phyloP scores from a whole-genome alignment of 2,113 vertebrate species.

The Oceanites oceanicus region DNA sequence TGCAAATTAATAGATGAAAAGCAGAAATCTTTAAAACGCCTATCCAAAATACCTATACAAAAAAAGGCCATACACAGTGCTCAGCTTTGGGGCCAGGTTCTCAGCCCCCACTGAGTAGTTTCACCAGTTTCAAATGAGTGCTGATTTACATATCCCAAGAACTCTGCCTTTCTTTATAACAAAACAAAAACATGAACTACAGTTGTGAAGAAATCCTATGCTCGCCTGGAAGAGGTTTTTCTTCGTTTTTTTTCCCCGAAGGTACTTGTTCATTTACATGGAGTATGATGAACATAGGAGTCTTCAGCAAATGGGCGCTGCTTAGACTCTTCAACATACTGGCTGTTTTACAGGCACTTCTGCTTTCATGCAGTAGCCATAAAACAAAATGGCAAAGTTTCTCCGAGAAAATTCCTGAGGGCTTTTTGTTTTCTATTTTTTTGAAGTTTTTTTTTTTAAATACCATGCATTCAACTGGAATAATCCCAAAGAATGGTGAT shows the following conservation, averaged over 20 bases:
- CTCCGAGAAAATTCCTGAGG: background rate
- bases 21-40: background rate
- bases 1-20: background rate
- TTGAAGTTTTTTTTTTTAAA: background rate
- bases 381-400: background rate
- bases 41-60: background rate
- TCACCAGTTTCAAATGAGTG: background rate
- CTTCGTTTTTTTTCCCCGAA: background rate
- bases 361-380: background rate
- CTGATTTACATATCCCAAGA: background rate
- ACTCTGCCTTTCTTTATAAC: background rate
- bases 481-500: background rate
- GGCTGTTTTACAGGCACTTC: background rate
- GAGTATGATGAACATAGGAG: background rate
- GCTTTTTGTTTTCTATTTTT: background rate
- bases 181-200: background rate
- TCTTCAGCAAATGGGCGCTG: background rate
- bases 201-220: background rate
- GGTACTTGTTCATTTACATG: background rate
- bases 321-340: background rate
- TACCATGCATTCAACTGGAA: background rate
- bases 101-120: background rate
- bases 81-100: background rate
- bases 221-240: background rate
- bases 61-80: background rate